These are phyloP conservation scores for Catostylus mosaicus DNA, from an alignment of 30 jellyfish, hydroid and myxozoan genomes.

Conservation along the genomic window DNA sequence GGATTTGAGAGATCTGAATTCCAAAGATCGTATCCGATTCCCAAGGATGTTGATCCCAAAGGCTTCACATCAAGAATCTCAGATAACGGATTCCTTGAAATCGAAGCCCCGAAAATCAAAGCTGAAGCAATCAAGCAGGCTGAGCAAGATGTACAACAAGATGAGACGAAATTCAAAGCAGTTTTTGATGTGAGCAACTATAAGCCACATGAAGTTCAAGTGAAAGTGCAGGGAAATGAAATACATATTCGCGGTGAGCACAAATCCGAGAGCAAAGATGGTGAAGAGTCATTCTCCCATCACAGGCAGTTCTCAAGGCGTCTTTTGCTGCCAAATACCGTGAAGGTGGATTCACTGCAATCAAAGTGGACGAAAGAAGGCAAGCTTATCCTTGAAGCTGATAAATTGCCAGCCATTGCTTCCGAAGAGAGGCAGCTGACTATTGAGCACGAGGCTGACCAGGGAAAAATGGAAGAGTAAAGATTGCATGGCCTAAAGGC, in stretches of 20 bases:
- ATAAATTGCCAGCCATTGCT: constrained; percentile 40
- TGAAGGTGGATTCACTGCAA: constrained; percentile 41
- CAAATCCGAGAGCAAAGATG: constrained; percentile 42
- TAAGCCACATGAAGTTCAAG: constrained; percentile 73
- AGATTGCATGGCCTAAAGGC: too few relatives aligned
- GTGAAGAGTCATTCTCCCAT: constrained; percentile 49
- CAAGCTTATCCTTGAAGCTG: constrained; percentile 62
- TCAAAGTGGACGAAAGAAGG: constrained; percentile 53
- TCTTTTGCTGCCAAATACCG: constrained; percentile 51
- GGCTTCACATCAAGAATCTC: constrained; percentile 59
- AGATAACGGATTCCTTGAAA: constrained; percentile 59
- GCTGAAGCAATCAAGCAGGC: not conserved
- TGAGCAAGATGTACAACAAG: not conserved
- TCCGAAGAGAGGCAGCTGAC: constrained; percentile 33
- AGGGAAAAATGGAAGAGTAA: constrained; percentile 21
- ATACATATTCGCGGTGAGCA: constrained; percentile 56
- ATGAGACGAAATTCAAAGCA: constrained; percentile 50
- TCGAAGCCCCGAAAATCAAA: constrained; percentile 46
- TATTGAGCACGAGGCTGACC: constrained; percentile 25
- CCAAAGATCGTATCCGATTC: constrained; percentile 67
- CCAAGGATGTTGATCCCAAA: constrained; percentile 57
- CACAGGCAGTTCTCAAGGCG: constrained; percentile 61
- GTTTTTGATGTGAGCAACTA: constrained; percentile 40
- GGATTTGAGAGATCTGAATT: constrained; percentile 76
- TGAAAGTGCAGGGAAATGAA: constrained; percentile 60